Base-by-base conservation (phyloP, 2,797 vertebrate species). In the Tiaroga cobitis region DNA sequence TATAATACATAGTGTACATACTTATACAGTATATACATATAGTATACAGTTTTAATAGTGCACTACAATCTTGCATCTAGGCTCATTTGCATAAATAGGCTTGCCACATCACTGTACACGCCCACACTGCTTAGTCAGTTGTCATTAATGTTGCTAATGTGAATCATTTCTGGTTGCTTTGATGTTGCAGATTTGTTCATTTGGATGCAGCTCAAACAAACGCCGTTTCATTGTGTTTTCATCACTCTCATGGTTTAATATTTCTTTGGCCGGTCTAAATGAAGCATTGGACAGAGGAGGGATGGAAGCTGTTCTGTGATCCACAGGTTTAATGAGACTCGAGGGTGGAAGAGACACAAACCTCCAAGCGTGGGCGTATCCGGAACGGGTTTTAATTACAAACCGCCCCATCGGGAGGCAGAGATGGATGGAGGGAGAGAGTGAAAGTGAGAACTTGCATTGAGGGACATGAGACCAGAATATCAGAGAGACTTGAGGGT, bases 311-410 rank as follows among this genome's bases (percentile, higher is more conserved):
- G 77, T 9, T 41, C 59, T 80, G 39, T 63, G 77, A 63, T 67
- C 77, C 77, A 67, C 59, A 80, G 77, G 59, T 80, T 80, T 80
- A 80, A 46, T 80, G 77, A 80, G 77, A 80, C 59, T 65, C n/a
- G 3, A 24, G 39, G 56, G 76, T 79, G 59, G 37, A 63, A 63
- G 76, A 63, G 18, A 70, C 18, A 19, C 34, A 18, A 72, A 68
- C 16, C 4, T 10, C 72, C 15, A 21, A 65, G 43, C 59, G 43
- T 61, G 16, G 82, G 82, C 10, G 73, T 76, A 65, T 68, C 73
- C 46, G 61, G 70, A 83, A 83, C 46, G 32, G 10, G 32, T 51
- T 83, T 83, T 83, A 83, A 83, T 83, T 83, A 76, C 82, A 83
- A 83, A 68, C 65, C 3, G 43, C 72, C 54, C 59, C 18, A 49